Percentiles rank a stretch among this genome's conserved stretches.
phyloP scores from a whole-genome alignment of 2,113 vertebrate genomes.

The Vidua chalybeata region DNA sequence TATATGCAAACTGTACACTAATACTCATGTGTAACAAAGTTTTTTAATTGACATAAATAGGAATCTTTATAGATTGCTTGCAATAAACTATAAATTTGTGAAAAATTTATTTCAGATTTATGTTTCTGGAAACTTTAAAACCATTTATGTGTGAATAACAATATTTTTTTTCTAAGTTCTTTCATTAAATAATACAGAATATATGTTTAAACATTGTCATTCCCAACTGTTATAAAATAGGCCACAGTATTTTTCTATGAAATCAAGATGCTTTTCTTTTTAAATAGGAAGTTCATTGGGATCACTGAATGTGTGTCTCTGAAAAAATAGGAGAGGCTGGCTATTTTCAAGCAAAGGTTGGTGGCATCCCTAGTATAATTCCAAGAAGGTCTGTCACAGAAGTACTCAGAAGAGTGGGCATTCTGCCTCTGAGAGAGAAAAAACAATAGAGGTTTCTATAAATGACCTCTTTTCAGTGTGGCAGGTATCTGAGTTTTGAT shows the following conservation, averaged over 20 bases:
- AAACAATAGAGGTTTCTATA: fast-evolving
- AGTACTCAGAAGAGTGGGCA: neutral
- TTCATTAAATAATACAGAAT: neutral
- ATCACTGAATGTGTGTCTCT: neutral
- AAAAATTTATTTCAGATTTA: neutral
- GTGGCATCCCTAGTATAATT: neutral
- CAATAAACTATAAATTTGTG: neutral
- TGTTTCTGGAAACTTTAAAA: neutral
- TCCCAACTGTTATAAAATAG: neutral
- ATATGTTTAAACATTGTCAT: neutral
- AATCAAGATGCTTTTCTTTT: neutral
- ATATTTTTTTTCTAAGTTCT: neutral
- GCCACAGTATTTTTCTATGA: neutral
- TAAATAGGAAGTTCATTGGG: neutral
- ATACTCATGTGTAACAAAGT: neutral
- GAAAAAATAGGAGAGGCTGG: neutral
- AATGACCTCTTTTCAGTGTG: neutral
- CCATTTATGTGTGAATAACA: neutral
- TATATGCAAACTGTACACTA: neutral
- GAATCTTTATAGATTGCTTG: neutral
- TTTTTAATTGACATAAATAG: neutral
- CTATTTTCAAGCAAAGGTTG: neutral
- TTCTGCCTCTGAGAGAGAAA: neutral
- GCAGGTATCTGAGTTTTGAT: neutral
- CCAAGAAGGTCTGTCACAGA: neutral